These are phyloP conservation scores for Cheiracanthium punctorium DNA, from an alignment of 2,888 invertebrate species.

Conservation along the genomic window DNA sequence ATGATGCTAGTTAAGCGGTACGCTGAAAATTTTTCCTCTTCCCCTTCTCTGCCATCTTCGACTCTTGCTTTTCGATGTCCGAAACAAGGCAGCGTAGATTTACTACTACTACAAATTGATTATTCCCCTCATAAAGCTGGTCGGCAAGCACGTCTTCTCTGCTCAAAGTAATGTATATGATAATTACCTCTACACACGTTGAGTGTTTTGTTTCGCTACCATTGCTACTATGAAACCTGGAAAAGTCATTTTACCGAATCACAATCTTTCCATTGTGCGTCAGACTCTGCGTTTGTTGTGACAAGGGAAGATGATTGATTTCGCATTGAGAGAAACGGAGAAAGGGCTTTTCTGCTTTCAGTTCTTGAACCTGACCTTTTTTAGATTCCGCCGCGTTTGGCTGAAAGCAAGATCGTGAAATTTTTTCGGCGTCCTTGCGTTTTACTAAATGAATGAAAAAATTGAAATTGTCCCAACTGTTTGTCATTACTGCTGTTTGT, in stretches of 20 bases:
- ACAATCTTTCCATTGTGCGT: neutral
- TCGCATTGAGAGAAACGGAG: neutral
- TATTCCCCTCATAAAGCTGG: too few species aligned
- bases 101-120: too few species aligned
- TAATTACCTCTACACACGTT: neutral
- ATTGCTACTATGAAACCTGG: neutral
- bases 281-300: neutral
- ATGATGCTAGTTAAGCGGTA: too few species aligned
- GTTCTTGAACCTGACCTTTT: conserved; percentile 9
- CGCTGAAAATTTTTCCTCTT: too few species aligned
- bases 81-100: too few species aligned
- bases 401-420: neutral
- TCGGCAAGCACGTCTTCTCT: too few species aligned
- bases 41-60: too few species aligned
- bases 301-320: neutral
- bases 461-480: too few species aligned
- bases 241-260: neutral
- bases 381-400: neutral
- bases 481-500: too few species aligned
- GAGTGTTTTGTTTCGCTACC: neutral
- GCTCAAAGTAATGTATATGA: neutral
- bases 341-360: neutral
- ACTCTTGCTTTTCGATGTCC: too few species aligned
- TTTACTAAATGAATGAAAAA: too few species aligned
- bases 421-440: too few species aligned